A percentile compares a stretch with the other conserved stretches of the same genome.
These are phyloP conservation scores for Apantesis nais DNA, from an alignment of 2,888 invertebrate species.

Conservation along the genomic window DNA sequence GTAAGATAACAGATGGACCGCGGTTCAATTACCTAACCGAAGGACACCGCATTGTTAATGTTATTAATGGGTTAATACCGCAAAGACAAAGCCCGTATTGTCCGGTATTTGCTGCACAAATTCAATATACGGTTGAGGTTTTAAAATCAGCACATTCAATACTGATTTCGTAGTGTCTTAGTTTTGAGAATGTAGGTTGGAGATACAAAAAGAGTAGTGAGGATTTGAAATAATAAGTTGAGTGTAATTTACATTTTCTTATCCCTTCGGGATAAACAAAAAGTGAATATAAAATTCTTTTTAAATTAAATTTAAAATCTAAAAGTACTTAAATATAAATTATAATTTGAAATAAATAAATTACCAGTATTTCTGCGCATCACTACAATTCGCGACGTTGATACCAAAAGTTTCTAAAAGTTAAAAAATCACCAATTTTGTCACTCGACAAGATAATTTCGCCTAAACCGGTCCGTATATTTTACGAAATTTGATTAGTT, in stretches of 20 bases:
- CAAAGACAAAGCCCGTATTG: conserved; percentile 64
- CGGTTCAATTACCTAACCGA: conserved; percentile 64
- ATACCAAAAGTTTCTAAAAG: background rate
- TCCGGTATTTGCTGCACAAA: conserved; percentile 47
- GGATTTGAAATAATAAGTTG: background rate
- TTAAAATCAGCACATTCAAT: conserved; percentile 48
- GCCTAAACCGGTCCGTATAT: background rate
- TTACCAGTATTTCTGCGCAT: background rate
- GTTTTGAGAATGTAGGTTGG: background rate
- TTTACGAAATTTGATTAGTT: conserved; percentile 25
- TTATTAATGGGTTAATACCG: conserved; percentile 72
- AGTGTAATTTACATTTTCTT: no score
- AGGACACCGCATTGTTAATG: conserved; percentile 69
- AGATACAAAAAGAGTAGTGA: background rate
- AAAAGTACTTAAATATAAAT: no score
- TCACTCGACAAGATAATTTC: conserved; percentile 1
- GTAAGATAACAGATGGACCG: conserved; percentile 68
- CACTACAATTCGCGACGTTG: background rate
- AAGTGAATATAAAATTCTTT: background rate
- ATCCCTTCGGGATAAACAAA: no score
- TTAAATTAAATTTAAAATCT: background rate
- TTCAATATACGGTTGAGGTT: conserved; percentile 48
- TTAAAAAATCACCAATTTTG: background rate
- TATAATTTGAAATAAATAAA: no score
- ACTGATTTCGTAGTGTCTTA: conserved; percentile 23